Percentiles rank a stretch among this genome's conserved stretches.
These are phyloP conservation scores for Lycophotia porphyrea DNA, from an alignment of 2,888 invertebrate species.

Conservation along the genomic window DNA sequence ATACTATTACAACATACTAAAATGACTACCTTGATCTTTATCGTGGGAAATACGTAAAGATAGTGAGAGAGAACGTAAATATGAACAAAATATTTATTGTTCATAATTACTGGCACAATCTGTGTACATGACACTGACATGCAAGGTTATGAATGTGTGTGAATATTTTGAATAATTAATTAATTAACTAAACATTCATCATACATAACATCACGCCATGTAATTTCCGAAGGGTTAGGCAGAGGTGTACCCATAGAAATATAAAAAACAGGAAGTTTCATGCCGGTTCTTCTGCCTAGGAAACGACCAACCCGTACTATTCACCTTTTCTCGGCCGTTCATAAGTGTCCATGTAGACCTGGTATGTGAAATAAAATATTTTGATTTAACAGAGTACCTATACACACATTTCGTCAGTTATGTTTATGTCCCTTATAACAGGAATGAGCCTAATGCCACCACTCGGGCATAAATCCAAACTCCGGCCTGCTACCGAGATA, in stretches of 20 bases:
- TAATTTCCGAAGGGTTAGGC: not conserved
- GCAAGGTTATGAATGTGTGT: conserved; percentile 63
- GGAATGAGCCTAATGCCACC: too few relatives aligned
- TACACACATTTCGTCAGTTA: not conserved
- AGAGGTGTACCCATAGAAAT: not conserved
- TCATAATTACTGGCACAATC: conserved; percentile 36
- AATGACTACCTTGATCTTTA: conserved; percentile 18
- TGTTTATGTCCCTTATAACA: too few relatives aligned
- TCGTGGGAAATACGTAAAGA: conserved; percentile 46
- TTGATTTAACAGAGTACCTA: not conserved
- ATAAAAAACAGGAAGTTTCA: not conserved
- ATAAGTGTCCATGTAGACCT: not conserved
- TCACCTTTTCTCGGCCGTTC: not conserved
- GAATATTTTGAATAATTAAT: conserved; percentile 45
- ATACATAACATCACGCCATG: not conserved
- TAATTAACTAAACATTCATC: conserved; percentile 22
- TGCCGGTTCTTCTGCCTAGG: not conserved
- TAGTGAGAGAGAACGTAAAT: conserved; percentile 25
- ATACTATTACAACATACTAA: conserved; percentile 26
- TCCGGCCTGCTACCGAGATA: too few relatives aligned
- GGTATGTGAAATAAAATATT: not conserved
- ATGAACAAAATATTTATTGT: conserved; percentile 45
- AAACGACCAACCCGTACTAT: not conserved
- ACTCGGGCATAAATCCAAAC: too few relatives aligned
- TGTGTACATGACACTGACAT: conserved; percentile 33